These are phyloP conservation scores for Ophion ventricosus DNA, from an alignment of 2,888 invertebrate genomes.

Conservation along the genomic window DNA sequence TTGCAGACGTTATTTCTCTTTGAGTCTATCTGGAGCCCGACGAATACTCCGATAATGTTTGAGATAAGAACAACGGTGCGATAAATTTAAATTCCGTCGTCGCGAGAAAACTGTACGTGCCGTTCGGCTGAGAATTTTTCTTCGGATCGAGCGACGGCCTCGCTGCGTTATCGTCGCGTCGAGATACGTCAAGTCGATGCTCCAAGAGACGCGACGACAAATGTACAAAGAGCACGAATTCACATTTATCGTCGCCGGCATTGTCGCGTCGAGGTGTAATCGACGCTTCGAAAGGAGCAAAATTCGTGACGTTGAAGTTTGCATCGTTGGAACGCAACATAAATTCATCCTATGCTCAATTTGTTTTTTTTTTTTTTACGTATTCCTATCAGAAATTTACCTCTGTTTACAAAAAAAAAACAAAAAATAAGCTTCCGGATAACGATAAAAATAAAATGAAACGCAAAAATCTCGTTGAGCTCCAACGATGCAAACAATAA, in stretches of 20 bases:
- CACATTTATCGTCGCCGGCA: slow-evolving; percentile 50
- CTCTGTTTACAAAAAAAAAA: too few relatives aligned
- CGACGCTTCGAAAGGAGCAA: background rate
- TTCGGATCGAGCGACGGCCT: slow-evolving; percentile 20
- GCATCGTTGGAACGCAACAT: too few relatives aligned
- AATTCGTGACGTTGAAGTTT: too few relatives aligned
- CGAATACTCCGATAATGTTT: background rate
- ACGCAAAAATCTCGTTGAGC: too few relatives aligned
- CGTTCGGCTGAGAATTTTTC: background rate
- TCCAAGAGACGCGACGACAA: background rate
- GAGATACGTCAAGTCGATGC: slow-evolving; percentile 8
- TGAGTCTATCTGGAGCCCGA: too few relatives aligned
- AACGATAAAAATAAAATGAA: too few relatives aligned
- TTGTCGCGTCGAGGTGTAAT: slow-evolving; percentile 8
- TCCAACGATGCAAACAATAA: too few relatives aligned
- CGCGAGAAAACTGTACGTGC: background rate
- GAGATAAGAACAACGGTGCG: background rate
- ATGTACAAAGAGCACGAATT: background rate
- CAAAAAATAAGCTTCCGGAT: too few relatives aligned
- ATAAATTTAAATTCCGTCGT: background rate
- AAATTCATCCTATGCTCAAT: too few relatives aligned
- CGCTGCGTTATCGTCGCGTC: slow-evolving; percentile 19
- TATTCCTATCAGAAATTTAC: too few relatives aligned
- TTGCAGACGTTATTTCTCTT: too few relatives aligned
- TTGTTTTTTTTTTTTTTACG: too few relatives aligned